Percentiles rank a stretch among this genome's conserved stretches.
Evolutionary conservation across 1,140 invertebrate species (phyloP).

Genomic region (Chironomus striatipennis): DNA sequence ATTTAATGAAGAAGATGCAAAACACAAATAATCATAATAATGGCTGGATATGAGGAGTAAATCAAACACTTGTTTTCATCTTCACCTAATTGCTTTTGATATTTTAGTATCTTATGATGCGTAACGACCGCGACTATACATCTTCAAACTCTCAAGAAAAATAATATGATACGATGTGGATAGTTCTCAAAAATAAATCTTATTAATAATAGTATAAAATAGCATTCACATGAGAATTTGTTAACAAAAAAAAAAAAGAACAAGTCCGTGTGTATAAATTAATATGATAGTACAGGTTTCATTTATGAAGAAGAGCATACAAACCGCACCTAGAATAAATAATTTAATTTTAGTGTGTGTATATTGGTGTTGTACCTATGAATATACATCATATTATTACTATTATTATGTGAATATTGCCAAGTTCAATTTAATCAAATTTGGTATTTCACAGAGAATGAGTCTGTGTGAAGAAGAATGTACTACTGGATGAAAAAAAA

Average conservation of each 20-base stretch:
- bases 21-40: not conserved
- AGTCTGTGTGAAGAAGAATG: no score
- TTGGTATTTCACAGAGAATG: no score
- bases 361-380: not conserved
- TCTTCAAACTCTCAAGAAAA: not conserved
- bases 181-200: no score
- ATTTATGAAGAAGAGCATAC: not conserved
- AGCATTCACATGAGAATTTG: no score
- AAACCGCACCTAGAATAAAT: constrained; percentile 13
- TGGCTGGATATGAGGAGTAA: not conserved
- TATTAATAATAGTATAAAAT: no score
- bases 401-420: no score
- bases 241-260: no score
- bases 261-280: no score
- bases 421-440: no score
- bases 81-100: not conserved
- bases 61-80: not conserved
- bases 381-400: no score
- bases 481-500: no score
- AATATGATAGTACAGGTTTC: not conserved
- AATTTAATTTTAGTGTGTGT: not conserved
- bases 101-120: not conserved
- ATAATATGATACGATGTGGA: not conserved
- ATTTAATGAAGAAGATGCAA: not conserved
- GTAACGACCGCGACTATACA: not conserved